Conservation (phyloP, 2,797 vertebrate genomes). For the Smutsia temminckii region DNA sequence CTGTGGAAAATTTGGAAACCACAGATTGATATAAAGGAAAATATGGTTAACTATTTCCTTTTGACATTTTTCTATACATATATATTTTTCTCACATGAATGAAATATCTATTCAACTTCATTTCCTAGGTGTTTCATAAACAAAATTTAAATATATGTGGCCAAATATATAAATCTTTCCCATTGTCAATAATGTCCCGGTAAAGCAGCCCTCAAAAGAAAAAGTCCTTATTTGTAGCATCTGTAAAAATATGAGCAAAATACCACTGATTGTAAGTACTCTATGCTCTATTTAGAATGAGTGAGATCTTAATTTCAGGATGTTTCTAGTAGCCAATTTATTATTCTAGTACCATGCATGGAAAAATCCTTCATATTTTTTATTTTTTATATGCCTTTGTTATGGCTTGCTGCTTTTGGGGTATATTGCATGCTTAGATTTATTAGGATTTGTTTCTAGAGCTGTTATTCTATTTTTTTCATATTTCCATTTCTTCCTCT, state of each 20-base stretch:
- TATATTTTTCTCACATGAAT: background rate
- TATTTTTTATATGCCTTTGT: background rate
- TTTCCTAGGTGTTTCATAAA: slow-evolving; percentile 12
- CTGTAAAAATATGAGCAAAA: background rate
- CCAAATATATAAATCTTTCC: background rate
- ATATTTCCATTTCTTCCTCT: background rate
- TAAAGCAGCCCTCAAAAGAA: background rate
- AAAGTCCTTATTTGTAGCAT: background rate
- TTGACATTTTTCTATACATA: background rate
- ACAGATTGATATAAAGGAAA: background rate
- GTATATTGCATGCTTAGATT: background rate
- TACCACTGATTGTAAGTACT: background rate
- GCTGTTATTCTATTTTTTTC: background rate
- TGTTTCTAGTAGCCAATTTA: background rate
- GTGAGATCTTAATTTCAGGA: background rate
- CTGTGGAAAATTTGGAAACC: background rate
- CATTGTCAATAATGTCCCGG: background rate
- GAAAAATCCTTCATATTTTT: background rate
- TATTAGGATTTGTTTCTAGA: background rate
- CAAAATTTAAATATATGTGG: background rate
- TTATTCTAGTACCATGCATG: background rate
- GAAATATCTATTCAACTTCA: background rate
- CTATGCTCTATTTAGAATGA: background rate
- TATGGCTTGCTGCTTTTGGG: background rate
- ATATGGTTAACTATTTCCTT: background rate